Percentiles rank a stretch among this genome's conserved stretches.
phyloP scores from a whole-genome alignment of 92 coral and sea anemone species.

The Metridium senile region DNA sequence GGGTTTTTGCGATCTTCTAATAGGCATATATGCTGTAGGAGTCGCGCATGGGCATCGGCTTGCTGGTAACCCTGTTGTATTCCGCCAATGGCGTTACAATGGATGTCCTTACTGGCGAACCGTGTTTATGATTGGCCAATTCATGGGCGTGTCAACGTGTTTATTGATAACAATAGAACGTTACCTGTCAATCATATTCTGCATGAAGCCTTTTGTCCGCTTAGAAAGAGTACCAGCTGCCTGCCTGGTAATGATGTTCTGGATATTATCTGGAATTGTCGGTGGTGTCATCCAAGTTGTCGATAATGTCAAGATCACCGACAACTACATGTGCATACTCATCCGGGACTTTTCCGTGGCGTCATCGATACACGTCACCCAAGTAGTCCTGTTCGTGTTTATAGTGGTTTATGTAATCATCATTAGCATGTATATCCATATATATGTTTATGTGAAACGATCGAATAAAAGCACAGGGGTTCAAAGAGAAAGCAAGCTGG shows the following conservation, averaged over 20 bases:
- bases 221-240: slow-evolving; percentile 12
- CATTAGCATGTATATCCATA: slow-evolving; percentile 38
- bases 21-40: slow-evolving; percentile 26
- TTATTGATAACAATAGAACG: slow-evolving; percentile 46
- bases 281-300: slow-evolving; percentile 27
- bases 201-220: slow-evolving; percentile 39
- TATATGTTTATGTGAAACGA: slow-evolving; percentile 32
- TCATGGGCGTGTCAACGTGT: slow-evolving; percentile 38
- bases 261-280: slow-evolving; percentile 7
- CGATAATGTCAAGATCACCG: slow-evolving; percentile 26
- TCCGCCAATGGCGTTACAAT: slow-evolving; percentile 24
- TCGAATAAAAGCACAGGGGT: slow-evolving; percentile 34
- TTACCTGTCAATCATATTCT: slow-evolving; percentile 51
- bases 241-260: not conserved
- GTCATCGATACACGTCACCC: slow-evolving; percentile 4
- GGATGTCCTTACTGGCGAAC: slow-evolving; percentile 36
- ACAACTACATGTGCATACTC: slow-evolving; percentile 51
- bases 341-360: slow-evolving; percentile 19
- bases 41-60: slow-evolving; percentile 39
- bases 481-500: slow-evolving; percentile 43
- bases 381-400: slow-evolving; percentile 22
- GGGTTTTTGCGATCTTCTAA: slow-evolving; percentile 34
- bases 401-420: slow-evolving; percentile 30
- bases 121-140: slow-evolving; percentile 35
- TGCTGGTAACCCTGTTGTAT: not conserved